These are phyloP conservation scores for Drosophila kepulauana DNA, from an alignment of 1,140 invertebrate species.

Conservation along the genomic window DNA sequence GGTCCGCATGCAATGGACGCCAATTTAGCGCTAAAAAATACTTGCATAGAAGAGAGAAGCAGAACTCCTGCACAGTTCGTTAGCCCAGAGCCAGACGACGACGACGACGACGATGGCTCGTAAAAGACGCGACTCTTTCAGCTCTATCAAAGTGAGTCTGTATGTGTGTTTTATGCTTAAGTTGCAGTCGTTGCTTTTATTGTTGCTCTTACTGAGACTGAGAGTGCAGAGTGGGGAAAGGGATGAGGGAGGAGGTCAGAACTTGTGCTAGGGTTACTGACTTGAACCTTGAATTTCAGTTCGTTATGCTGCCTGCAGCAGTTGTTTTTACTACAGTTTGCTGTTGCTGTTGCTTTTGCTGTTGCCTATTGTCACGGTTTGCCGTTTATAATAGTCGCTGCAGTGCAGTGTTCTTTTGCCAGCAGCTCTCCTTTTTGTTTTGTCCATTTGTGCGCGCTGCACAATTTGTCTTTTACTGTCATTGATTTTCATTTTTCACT, in stretches of 20 bases:
- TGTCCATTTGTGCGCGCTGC: slow-evolving; percentile 69
- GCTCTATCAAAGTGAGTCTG: slow-evolving; percentile 9
- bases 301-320: slow-evolving; percentile 69
- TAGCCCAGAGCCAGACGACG: slow-evolving; percentile 46
- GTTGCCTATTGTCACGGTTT: slow-evolving; percentile 61
- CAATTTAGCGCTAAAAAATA: slow-evolving; percentile 74
- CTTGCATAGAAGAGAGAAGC: slow-evolving; percentile 25
- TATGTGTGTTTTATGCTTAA: slow-evolving; percentile 65
- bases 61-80: slow-evolving; percentile 56
- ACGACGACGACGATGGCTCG: slow-evolving; percentile 3
- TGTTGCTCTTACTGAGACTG: slow-evolving; percentile 51
- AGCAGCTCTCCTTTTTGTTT: slow-evolving; percentile 61
- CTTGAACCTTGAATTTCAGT: slow-evolving; percentile 81
- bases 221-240: neutral
- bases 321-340: slow-evolving; percentile 15
- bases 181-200: slow-evolving; percentile 70
- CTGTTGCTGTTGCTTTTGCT: slow-evolving; percentile 29
- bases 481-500: slow-evolving; percentile 79
- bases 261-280: slow-evolving; percentile 75
- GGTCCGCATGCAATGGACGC: slow-evolving; percentile 65
- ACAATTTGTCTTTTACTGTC: slow-evolving; percentile 83
- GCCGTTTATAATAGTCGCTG: slow-evolving; percentile 64
- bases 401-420: slow-evolving; percentile 33
- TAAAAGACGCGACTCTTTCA: slow-evolving; percentile 20
- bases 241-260: slow-evolving; percentile 39